Base-by-base conservation (phyloP, 2,113 vertebrate genomes). In the Rhizomys pruinosus region DNA sequence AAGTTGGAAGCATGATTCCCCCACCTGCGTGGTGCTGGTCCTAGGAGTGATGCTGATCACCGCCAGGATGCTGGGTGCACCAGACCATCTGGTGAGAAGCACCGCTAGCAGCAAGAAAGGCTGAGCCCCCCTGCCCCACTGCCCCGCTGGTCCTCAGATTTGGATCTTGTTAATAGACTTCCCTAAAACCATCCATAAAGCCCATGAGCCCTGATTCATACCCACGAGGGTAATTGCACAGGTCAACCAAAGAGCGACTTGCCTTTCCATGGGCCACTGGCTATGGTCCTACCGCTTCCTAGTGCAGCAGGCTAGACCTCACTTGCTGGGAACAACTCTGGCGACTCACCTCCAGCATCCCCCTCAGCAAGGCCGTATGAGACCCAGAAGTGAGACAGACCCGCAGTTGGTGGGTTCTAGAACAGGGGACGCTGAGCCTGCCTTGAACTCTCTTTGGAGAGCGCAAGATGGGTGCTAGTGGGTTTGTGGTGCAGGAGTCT, bases 201-300 rank as follows among this genome's bases (percentile, higher is more conserved):
- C 37, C 32, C 32, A 66, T 8, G 59, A 81, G 15, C 25, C 5
- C 27, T 1, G 16, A 12, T 68, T 57, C 63, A n/a, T 25, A 8
- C 11, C 1, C 19, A 8, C 1, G 37, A 27, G 8, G 17, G 37
- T 0, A n/a, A 55, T 1, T 17, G 68, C 73, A 69, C 27, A 12
- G 19, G 59, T 12, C 10, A 64, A 52, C 17, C 39, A n/a, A 25
- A 5, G 16, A 37, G 66, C 59, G 20, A 2, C 11, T 42, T 47
- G 9, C 68, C 32, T 23, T 7, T 20, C 66, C 0, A 0, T 0
- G 5, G 29, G 55, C 0, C 29, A 1, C 1, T 15, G 66, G 59
- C 2, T 47, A 15, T 39, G 47, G n/a, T 66, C 3, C 39, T 1
- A 22, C 64, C 25, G 27, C 37, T 27, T 2, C 52, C 44, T 44